These are phyloP conservation scores for Typhlomys cinereus DNA, from an alignment of 2,113 vertebrate genomes.

Conservation along the genomic window DNA sequence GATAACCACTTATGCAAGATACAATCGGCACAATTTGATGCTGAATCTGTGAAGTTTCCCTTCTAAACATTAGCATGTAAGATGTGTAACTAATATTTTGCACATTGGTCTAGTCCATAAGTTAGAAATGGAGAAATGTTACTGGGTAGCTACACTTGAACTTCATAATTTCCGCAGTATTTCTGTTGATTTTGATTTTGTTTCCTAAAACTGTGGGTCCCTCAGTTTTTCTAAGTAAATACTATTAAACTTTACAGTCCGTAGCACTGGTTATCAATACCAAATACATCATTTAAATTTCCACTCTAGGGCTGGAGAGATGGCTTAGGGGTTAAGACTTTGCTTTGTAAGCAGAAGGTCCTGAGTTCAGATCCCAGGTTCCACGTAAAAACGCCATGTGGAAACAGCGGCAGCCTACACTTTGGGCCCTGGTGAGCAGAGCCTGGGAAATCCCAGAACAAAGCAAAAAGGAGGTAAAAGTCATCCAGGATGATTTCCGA, in stretches of 20 bases:
- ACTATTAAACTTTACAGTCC: not conserved
- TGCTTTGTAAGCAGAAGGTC: too few species aligned
- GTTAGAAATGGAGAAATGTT: constrained; percentile 39
- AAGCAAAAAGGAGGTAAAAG: too few species aligned
- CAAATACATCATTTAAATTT: not conserved
- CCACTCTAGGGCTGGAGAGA: too few species aligned
- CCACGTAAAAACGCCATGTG: too few species aligned
- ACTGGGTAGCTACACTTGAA: not conserved
- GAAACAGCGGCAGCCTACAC: too few species aligned
- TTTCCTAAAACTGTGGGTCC: not conserved
- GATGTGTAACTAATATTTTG: not conserved
- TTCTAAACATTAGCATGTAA: constrained; percentile 28
- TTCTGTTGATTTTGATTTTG: not conserved
- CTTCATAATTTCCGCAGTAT: not conserved
- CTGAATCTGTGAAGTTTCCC: not conserved
- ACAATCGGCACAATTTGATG: not conserved
- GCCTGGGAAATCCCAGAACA: too few species aligned
- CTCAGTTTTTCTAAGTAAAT: not conserved
- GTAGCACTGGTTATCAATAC: not conserved
- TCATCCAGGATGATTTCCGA: too few species aligned
- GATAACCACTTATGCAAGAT: constrained; percentile 1
- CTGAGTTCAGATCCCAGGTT: too few species aligned
- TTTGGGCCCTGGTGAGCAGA: too few species aligned
- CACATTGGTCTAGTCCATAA: not conserved
- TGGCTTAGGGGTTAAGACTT: too few species aligned